These are phyloP conservation scores for Boleophthalmus pectinirostris DNA, from an alignment of 2,113 vertebrate species.

Conservation along the genomic window DNA sequence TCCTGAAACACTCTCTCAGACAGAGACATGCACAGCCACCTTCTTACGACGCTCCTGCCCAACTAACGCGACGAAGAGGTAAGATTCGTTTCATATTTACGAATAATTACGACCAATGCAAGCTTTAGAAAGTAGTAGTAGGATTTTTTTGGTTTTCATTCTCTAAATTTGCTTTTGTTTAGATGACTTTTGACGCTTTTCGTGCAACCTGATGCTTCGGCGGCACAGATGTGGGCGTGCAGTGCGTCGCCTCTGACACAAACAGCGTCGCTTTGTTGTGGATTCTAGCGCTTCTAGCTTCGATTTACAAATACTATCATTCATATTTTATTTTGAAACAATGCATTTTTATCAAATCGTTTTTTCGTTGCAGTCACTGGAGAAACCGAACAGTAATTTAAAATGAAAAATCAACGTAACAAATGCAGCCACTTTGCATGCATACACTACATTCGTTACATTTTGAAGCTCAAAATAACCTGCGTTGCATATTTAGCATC, in stretches of 20 bases:
- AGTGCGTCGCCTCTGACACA: slow-evolving; percentile 2
- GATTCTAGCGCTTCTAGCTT: not conserved
- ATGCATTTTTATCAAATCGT: not conserved
- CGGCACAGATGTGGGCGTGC: slow-evolving; percentile 25
- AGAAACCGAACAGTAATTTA: not conserved
- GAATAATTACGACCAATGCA: not conserved
- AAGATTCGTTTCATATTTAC: slow-evolving; percentile 3
- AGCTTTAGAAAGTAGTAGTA: too few relatives aligned
- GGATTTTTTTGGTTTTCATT: not conserved
- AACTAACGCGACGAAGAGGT: slow-evolving; percentile 70
- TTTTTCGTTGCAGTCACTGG: not conserved
- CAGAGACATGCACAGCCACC: slow-evolving; percentile 57
- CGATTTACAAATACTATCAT: not conserved
- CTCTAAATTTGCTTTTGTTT: not conserved
- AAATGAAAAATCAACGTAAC: not conserved
- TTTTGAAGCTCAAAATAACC: too few relatives aligned
- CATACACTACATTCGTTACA: too few relatives aligned
- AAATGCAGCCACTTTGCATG: too few relatives aligned
- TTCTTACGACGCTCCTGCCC: slow-evolving; percentile 30
- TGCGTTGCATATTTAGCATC: too few relatives aligned
- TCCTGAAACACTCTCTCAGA: slow-evolving; percentile 49
- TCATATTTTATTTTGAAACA: not conserved
- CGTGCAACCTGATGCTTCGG: slow-evolving; percentile 78
- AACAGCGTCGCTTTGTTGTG: slow-evolving; percentile 43
- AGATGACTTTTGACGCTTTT: not conserved